Evolutionary conservation across 2,113 vertebrate genomes (phyloP), one percentile per base, ranked within the genome.

Genomic region (Charadrius vociferus): DNA sequence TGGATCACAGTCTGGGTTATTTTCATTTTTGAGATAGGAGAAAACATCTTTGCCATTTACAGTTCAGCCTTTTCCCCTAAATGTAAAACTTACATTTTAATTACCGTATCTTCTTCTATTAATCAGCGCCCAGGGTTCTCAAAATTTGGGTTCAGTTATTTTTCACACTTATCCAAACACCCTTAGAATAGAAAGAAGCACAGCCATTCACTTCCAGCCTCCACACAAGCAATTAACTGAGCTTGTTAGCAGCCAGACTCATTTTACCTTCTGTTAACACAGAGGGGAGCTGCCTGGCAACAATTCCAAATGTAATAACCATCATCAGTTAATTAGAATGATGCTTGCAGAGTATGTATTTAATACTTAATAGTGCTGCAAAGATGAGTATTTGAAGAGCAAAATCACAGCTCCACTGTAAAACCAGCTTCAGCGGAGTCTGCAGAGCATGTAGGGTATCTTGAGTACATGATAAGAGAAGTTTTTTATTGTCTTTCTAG

Each of bases 251-350:
- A 95, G 56, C 43, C 70, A 92, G 52, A 67, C 30, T 91, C 39
- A 75, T 82, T 89, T 79, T 94, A 81, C 95, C 75, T 87, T 87
- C 73, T 87, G 86, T 55, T 92, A 94, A 87, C 92, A 72, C 83
- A 89, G 86, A 96, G 65, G 88, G 88, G 52, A 97, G 77, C 86
- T 95, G 86, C 83, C 78, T 89, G 70, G 88, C 93, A 95, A 91
- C 88, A 91, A 78, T 95, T 96, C 72, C 70, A 95, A 92, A 87
- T 61, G 39, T 61, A 72, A 79, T 95, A 89, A 92, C 82, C 49
- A 67, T 74, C 79, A 75, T 71, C 80, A 23, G 56, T 68, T 87
- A 92, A 93, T 94, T 92, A 62, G 41, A 58, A 62, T 9, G 37
- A 78, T 43, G 15, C 61, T 93, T 86, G 14, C 13, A 15, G 61